A percentile compares a stretch with the other conserved stretches of the same genome.
These are phyloP conservation scores for Caenorhabditis brenneri DNA, from an alignment of 1,140 invertebrate genomes.

Conservation along the genomic window DNA sequence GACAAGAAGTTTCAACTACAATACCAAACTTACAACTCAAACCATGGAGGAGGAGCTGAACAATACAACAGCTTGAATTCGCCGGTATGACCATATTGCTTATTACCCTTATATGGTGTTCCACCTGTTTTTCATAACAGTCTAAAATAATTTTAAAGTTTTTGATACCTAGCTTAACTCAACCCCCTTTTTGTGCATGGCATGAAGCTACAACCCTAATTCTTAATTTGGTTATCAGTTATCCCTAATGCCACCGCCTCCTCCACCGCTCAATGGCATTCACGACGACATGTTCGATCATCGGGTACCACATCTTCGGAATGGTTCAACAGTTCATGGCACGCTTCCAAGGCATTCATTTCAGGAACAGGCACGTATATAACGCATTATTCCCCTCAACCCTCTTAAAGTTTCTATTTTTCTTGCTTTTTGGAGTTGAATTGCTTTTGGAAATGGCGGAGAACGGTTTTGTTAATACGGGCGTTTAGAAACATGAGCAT, in stretches of 20 bases:
- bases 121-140: too few species aligned
- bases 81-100: constrained; percentile 44
- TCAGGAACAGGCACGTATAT: constrained; percentile 56
- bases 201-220: background rate
- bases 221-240: constrained; percentile 42
- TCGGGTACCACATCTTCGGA: constrained; percentile 18
- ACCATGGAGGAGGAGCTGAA: constrained; percentile 57
- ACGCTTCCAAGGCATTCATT: constrained; percentile 52
- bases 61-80: constrained; percentile 57
- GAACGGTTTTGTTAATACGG: constrained; percentile 12
- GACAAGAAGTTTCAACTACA: constrained; percentile 65
- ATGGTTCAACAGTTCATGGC: constrained; percentile 23
- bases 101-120: too few species aligned
- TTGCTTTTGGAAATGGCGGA: background rate
- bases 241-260: constrained; percentile 52
- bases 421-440: constrained; percentile 24
- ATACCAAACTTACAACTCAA: constrained; percentile 66
- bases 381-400: constrained; percentile 6
- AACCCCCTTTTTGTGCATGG: background rate
- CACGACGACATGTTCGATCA: constrained; percentile 46
- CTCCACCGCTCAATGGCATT: constrained; percentile 40
- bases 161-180: background rate
- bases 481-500: background rate
- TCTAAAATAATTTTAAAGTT: background rate
- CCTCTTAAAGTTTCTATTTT: background rate